These are phyloP conservation scores for Lasaia peninsularis DNA, from an alignment of 1,140 invertebrate genomes.

Conservation along the genomic window DNA sequence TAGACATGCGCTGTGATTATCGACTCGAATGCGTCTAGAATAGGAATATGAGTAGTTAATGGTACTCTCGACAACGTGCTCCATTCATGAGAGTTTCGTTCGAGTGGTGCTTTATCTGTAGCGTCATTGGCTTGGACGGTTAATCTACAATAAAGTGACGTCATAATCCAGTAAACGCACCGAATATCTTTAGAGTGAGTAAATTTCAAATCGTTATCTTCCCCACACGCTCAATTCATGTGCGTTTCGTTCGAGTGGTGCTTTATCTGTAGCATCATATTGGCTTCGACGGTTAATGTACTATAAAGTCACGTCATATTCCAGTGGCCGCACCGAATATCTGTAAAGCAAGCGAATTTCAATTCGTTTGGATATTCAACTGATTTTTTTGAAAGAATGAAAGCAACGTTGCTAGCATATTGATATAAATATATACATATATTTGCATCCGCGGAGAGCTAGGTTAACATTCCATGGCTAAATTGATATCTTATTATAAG, in stretches of 20 bases:
- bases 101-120: background rate
- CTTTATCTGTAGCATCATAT: background rate
- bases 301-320: background rate
- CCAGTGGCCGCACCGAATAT: too few species aligned
- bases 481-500: too few species aligned
- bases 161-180: too few species aligned
- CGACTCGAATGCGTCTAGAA: constrained; percentile 20
- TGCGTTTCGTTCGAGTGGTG: background rate
- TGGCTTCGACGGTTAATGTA: background rate
- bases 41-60: constrained; percentile 24
- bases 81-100: constrained; percentile 6
- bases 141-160: background rate
- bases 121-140: background rate
- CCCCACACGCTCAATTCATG: constrained; percentile 11
- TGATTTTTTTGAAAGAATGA: too few species aligned
- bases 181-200: too few species aligned
- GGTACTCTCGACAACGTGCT: constrained; percentile 15
- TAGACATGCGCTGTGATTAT: constrained; percentile 31
- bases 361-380: too few species aligned
- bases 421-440: too few species aligned
- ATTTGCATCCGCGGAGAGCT: too few species aligned
- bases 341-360: too few species aligned
- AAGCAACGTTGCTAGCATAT: too few species aligned
- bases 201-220: too few species aligned
- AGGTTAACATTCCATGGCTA: too few species aligned